Conservation (phyloP, 1,140 invertebrate species). For the Antheraea mylitta region DNA sequence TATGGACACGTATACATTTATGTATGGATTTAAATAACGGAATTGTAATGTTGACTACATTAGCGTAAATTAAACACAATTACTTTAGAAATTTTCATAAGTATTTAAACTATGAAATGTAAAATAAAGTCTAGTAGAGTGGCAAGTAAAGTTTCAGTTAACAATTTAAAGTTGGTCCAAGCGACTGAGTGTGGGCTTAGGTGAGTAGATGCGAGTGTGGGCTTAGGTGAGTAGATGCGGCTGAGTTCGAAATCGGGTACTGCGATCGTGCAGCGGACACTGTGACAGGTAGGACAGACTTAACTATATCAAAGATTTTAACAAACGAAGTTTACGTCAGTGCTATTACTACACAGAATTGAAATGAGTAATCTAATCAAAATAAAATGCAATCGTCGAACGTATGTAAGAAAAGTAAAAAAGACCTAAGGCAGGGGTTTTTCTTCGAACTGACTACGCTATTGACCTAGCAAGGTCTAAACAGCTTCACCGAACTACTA, state of each 20-base stretch:
- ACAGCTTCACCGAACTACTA: too few species aligned
- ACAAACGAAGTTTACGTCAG: neutral
- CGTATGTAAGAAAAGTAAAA: too few species aligned
- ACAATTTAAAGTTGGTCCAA: conserved; percentile 70
- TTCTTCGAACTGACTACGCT: too few species aligned
- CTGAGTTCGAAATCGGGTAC: neutral
- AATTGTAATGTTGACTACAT: too few species aligned
- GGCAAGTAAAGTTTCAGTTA: conserved; percentile 56
- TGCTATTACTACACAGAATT: neutral
- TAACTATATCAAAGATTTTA: neutral
- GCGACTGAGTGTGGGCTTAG: conserved; percentile 40
- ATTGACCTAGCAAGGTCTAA: too few species aligned
- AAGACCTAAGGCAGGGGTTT: too few species aligned
- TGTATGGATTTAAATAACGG: conserved; percentile 15
- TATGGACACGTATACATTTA: too few species aligned
- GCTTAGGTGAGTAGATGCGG: conserved; percentile 56
- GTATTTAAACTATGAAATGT: conserved; percentile 35
- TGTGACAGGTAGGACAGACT: neutral
- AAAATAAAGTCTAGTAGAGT: conserved; percentile 62
- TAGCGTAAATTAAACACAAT: neutral
- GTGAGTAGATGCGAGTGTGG: conserved; percentile 52
- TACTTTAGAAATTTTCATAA: conserved; percentile 34
- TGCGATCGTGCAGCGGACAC: neutral
- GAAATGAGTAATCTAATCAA: too few species aligned
- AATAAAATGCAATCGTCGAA: too few species aligned